Conservation (phyloP, 2,113 vertebrate genomes). For the Nematolebias whitei region DNA sequence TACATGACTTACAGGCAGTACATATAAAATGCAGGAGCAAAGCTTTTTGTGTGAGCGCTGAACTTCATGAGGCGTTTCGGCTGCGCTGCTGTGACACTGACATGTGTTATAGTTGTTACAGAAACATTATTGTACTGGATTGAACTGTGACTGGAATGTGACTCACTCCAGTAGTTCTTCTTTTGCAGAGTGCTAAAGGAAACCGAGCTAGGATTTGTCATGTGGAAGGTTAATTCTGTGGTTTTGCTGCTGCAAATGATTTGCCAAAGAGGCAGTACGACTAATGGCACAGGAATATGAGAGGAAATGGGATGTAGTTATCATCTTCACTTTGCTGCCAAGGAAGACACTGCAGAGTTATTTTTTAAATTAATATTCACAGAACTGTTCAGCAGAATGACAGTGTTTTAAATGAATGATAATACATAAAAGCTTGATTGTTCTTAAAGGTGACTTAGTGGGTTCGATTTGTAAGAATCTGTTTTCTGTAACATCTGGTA, state of each 20-base stretch:
- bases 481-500: not conserved
- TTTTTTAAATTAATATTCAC: conserved; percentile 3
- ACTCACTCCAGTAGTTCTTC: not conserved
- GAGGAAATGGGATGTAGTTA: conserved; percentile 18
- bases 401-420: conserved; percentile 15
- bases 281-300: conserved; percentile 19
- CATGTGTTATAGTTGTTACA: not conserved
- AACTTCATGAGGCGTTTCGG: too few relatives aligned
- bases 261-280: conserved; percentile 5
- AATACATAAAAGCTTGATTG: not conserved
- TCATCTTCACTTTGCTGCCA: not conserved
- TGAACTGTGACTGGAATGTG: too few relatives aligned
- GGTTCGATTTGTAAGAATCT: not conserved
- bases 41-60: not conserved
- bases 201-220: conserved; percentile 3
- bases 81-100: not conserved
- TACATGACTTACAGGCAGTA: conserved; percentile 28
- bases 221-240: conserved; percentile 3
- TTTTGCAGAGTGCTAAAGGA: not conserved
- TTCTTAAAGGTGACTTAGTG: not conserved
- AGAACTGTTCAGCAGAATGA: conserved; percentile 9
- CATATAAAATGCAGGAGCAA: conserved; percentile 6
- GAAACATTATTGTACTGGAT: not conserved
- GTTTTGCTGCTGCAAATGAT: conserved; percentile 1
- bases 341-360: conserved; percentile 23